phyloP scores from a whole-genome alignment of 2,888 invertebrate genomes.

The Syrphus vitripennis region DNA sequence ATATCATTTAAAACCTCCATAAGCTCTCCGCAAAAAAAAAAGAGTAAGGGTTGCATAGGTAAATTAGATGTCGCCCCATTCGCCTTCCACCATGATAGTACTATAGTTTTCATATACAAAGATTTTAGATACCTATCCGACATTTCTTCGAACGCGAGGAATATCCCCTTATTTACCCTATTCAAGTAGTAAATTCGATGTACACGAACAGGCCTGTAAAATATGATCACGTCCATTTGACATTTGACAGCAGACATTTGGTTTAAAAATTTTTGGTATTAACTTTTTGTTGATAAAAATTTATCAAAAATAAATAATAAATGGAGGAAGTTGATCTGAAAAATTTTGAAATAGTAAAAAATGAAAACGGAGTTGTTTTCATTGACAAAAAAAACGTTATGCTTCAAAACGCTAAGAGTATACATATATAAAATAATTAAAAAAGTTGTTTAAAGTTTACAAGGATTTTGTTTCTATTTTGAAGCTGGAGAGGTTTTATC shows the following conservation, averaged over 20 bases:
- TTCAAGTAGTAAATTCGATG: too few relatives aligned
- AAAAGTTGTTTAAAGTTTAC: not conserved
- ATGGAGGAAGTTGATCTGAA: constrained; percentile 13
- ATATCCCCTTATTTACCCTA: too few relatives aligned
- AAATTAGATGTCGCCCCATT: too few relatives aligned
- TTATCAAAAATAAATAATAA: not conserved
- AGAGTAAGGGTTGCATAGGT: too few relatives aligned
- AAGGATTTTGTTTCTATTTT: not conserved
- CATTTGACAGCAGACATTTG: not conserved
- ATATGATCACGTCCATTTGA: not conserved
- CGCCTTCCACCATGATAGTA: too few relatives aligned
- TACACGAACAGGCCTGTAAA: not conserved
- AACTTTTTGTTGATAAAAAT: not conserved
- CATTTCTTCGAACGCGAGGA: too few relatives aligned
- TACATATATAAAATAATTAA: too few relatives aligned
- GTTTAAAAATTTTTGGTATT: not conserved
- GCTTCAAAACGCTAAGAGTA: not conserved
- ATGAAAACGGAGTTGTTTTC: not conserved
- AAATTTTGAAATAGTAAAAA: not conserved
- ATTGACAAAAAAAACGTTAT: not conserved
- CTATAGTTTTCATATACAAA: too few relatives aligned
- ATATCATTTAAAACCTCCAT: too few relatives aligned
- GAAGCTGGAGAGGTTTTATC: not conserved
- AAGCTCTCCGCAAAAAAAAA: too few relatives aligned
- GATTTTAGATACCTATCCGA: too few relatives aligned